Evolutionary conservation across 2,888 invertebrate species (phyloP).

Genomic region (Amorpha juglandis): DNA sequence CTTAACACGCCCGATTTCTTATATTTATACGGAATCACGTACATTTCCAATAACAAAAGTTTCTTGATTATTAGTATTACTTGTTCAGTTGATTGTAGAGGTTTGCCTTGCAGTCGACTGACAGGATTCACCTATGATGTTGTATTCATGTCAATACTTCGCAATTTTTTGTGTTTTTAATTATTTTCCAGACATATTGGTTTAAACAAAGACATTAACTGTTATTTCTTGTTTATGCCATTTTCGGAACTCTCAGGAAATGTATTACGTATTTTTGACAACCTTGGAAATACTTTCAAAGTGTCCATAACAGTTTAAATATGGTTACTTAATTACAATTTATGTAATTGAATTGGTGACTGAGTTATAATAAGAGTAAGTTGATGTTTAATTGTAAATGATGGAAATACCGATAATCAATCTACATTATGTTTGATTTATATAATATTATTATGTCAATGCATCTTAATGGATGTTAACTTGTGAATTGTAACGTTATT

Average conservation of each 20-base stretch:
- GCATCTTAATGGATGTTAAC: no score
- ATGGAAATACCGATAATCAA: no score
- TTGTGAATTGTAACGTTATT: no score
- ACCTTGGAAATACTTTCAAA: slow-evolving; percentile 9
- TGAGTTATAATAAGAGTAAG: background rate
- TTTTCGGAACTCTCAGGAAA: slow-evolving; percentile 18
- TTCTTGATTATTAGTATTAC: background rate
- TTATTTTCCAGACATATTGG: background rate
- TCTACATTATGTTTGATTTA: no score
- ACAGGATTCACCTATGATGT: slow-evolving; percentile 17
- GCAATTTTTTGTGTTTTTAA: slow-evolving; percentile 8
- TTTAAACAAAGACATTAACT: slow-evolving; percentile 12
- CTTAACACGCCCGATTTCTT: background rate
- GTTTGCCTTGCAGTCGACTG: slow-evolving; percentile 21
- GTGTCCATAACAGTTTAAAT: background rate
- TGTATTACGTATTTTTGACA: slow-evolving; percentile 4
- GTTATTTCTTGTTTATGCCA: slow-evolving; percentile 3
- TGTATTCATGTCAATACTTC: slow-evolving; percentile 13
- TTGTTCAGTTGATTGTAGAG: background rate
- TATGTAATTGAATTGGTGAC: background rate
- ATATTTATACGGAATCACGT: slow-evolving; percentile 5
- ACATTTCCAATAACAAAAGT: background rate
- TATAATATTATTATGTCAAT: no score
- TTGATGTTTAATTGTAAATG: no score
- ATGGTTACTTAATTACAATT: background rate